phyloP scores from a whole-genome alignment of 2,888 invertebrate species.

The Meiosimyza decipiens region DNA sequence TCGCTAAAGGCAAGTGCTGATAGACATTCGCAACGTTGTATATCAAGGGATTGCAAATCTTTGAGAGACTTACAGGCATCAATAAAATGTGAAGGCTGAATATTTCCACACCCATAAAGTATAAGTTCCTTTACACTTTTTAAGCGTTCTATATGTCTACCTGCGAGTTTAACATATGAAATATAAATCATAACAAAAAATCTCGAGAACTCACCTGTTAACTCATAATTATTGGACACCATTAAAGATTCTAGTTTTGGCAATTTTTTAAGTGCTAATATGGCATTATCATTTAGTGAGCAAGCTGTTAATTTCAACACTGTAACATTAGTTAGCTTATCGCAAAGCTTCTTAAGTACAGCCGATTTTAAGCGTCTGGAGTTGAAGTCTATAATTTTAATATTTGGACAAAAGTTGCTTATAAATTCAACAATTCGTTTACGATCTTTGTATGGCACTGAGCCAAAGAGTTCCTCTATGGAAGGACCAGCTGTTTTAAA shows the following conservation, averaged over 20 bases:
- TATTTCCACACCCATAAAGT: slow-evolving; percentile 35
- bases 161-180: background rate
- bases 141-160: slow-evolving; percentile 24
- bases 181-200: slow-evolving; percentile 1
- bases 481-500: slow-evolving; percentile 34
- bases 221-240: slow-evolving; percentile 34
- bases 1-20: background rate
- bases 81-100: slow-evolving; percentile 24
- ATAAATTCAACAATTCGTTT: slow-evolving; percentile 39
- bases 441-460: slow-evolving; percentile 33
- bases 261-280: slow-evolving; percentile 26
- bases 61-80: slow-evolving; percentile 24
- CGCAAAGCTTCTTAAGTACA: slow-evolving; percentile 26
- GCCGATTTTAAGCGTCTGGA: slow-evolving; percentile 26
- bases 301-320: slow-evolving; percentile 35
- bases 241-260: slow-evolving; percentile 23
- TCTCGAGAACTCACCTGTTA: slow-evolving; percentile 33
- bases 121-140: slow-evolving; percentile 24
- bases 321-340: slow-evolving; percentile 1
- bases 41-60: slow-evolving; percentile 28
- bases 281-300: slow-evolving; percentile 23
- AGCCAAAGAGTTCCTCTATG: slow-evolving; percentile 33
- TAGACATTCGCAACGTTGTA: slow-evolving; percentile 35
- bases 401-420: slow-evolving; percentile 29
- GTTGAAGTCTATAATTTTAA: slow-evolving; percentile 28